Evolutionary conservation across 2,888 invertebrate species (phyloP).

Genomic region (Zonitis immaculata): DNA sequence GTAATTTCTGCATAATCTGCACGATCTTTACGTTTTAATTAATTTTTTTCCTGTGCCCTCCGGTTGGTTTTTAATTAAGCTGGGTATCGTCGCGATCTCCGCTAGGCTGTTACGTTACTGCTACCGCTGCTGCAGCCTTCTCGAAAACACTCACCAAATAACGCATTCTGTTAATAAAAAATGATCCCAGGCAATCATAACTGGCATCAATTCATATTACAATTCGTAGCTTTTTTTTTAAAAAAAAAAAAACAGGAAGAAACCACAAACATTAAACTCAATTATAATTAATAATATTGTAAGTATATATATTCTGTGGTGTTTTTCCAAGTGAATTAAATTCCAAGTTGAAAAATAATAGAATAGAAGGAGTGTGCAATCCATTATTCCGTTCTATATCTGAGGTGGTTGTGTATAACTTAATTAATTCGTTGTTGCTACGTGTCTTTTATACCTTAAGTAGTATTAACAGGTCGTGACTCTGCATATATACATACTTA

Average conservation of each 20-base stretch:
- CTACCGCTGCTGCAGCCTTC: no score
- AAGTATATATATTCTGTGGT: no score
- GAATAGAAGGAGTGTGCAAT: no score
- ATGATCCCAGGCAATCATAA: background rate
- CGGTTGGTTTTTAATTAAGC: background rate
- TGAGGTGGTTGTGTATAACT: conserved; percentile 28
- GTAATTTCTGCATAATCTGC: background rate
- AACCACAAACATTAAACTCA: no score
- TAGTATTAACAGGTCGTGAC: conserved; percentile 39
- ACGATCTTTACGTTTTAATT: background rate
- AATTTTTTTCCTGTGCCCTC: background rate
- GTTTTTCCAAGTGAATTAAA: no score
- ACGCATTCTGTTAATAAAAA: background rate
- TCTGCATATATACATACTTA: conserved; percentile 25
- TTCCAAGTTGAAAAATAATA: no score
- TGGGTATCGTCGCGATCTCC: background rate
- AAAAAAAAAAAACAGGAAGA: no score
- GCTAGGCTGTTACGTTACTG: no score
- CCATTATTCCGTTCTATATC: conserved; percentile 34
- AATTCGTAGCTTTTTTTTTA: background rate
- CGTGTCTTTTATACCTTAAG: conserved; percentile 40
- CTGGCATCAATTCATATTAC: background rate
- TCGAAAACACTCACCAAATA: background rate
- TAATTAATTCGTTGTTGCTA: conserved; percentile 38
- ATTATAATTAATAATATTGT: no score